A percentile compares a stretch with the other conserved stretches of the same genome.
Evolutionary conservation across 2,113 vertebrate genomes (phyloP).

Genomic region (Malurus cyaneus): DNA sequence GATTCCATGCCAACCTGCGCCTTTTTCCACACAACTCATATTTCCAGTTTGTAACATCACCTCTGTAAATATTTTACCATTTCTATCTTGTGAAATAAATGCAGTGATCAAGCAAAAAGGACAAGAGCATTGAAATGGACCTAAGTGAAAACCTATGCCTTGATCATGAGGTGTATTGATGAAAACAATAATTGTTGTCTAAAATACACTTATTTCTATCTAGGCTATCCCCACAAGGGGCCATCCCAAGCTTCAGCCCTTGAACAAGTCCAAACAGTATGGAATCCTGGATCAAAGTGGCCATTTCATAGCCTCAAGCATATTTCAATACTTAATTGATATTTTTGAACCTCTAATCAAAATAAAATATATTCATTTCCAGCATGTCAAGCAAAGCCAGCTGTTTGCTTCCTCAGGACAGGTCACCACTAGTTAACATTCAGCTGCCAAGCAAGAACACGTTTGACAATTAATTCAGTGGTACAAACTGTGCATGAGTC

Average conservation of each 20-base stretch:
- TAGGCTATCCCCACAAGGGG: neutral
- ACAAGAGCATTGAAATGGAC: neutral
- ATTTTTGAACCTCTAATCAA: neutral
- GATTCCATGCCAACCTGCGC: accelerated
- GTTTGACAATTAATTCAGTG: neutral
- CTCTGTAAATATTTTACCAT: neutral
- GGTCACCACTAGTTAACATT: neutral
- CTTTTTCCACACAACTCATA: neutral
- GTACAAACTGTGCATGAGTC: neutral
- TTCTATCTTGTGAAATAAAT: neutral
- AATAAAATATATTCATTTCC: neutral
- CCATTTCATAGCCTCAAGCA: neutral
- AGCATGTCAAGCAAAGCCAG: neutral
- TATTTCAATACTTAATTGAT: neutral
- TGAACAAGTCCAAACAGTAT: neutral
- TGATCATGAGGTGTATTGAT: accelerated
- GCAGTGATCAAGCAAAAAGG: neutral
- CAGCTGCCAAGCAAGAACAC: neutral
- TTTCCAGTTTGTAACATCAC: neutral
- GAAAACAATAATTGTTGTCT: neutral
- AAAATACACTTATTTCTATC: neutral
- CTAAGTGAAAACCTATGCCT: neutral
- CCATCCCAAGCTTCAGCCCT: neutral
- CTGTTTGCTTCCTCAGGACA: neutral
- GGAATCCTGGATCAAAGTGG: neutral